Base-by-base conservation (phyloP, 2,888 invertebrate genomes). In the Metallyticus violacea region DNA sequence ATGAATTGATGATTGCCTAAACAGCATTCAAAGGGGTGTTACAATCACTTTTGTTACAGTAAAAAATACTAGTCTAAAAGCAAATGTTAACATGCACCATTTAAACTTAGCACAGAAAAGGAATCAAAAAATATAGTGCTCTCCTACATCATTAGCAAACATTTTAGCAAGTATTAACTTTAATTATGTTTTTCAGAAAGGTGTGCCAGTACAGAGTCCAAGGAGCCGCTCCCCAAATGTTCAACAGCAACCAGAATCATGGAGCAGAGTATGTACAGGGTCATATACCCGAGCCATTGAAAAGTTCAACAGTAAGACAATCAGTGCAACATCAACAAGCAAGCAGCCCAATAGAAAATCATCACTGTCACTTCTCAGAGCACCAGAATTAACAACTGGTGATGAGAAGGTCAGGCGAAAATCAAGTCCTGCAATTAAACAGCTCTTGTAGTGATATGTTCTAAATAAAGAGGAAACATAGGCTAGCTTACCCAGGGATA, bases 241-340 rank as follows among this genome's bases (percentile, higher is more conserved):
- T 29, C 40, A 62, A 22, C 40, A 62, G 22, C 85, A 87, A 80
- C 26, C 87, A 76, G 87, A 87, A 22, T 78, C 91, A 81, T 90
- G 92, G 92, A 92, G 92, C 15, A 90, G 91, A 88, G 90, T 92
- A 4, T 92, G 92, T 89, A 92, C 92, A 0, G 92, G 92, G 0
- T 91, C 92, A 6, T 92, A 92, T 86, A 92, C 91, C 7, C 90
- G 92, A 25, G 92, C 92, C 2, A 91, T 92, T 91, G 92, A 92
- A 88, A 92, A 91, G 88, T 92, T 92, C 85, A 90, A 89, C 62
- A 90, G 90, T 6, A 91, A 90, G 86, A 87, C 84, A 2, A 82
- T 22, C 77, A 78, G 77, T 15, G 77, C 77, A 25, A 40, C 29
- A 27, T 7, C 77, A 2, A 26, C 25, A 6, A 82, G 62, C 76